phyloP scores from a whole-genome alignment of 1,140 invertebrate species.

The Microplitis mediator region DNA sequence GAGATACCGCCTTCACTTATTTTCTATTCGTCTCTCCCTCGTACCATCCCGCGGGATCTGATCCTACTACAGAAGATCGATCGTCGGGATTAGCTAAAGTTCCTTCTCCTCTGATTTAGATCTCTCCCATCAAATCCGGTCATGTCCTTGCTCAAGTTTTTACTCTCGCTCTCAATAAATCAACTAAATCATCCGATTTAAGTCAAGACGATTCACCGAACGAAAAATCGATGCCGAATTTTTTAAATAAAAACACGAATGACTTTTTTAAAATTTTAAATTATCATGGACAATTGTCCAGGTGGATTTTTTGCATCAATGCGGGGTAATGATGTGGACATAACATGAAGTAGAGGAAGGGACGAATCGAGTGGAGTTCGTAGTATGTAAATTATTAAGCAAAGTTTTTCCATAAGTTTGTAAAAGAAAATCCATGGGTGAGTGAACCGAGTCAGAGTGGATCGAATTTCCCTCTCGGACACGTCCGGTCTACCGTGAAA shows the following conservation, averaged over 20 bases:
- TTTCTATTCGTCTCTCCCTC: neutral
- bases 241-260: too few relatives aligned
- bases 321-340: too few relatives aligned
- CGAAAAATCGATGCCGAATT: too few relatives aligned
- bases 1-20: conserved; percentile 20
- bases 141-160: neutral
- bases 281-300: too few relatives aligned
- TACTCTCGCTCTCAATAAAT: too few relatives aligned
- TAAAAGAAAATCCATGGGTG: neutral
- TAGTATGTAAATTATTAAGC: too few relatives aligned
- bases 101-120: neutral
- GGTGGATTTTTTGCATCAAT: too few relatives aligned
- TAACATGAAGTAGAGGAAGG: neutral
- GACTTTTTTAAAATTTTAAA: too few relatives aligned
- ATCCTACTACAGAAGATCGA: conserved; percentile 22
- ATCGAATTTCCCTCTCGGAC: conserved; percentile 5
- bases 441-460: neutral
- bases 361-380: neutral
- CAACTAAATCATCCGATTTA: too few relatives aligned
- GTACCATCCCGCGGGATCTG: conserved; percentile 16
- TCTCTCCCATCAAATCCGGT: neutral
- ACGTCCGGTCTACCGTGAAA: conserved; percentile 25
- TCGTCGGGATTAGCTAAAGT: conserved; percentile 19
- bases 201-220: too few relatives aligned
- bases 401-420: neutral